Evolutionary conservation across 2,113 vertebrate genomes (phyloP).

Genomic region (Dicerorhinus sumatrensis): DNA sequence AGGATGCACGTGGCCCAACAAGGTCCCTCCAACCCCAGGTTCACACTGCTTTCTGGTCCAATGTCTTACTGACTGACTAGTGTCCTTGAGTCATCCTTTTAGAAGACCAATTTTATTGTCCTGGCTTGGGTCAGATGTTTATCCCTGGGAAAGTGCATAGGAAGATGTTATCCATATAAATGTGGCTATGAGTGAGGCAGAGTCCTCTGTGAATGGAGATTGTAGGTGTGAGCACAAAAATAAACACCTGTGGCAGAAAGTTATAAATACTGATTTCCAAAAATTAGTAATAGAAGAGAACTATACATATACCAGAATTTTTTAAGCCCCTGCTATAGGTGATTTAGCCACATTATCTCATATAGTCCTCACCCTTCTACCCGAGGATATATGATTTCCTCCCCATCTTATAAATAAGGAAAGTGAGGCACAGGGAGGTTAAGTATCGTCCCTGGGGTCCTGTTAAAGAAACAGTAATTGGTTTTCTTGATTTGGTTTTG

Average conservation of each 20-base stretch:
- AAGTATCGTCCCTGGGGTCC: not conserved
- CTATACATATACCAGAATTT: not conserved
- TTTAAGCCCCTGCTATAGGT: not conserved
- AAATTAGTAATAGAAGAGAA: not conserved
- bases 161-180: not conserved
- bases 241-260: not conserved
- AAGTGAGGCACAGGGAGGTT: not conserved
- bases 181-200: not conserved
- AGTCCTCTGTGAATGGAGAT: not conserved
- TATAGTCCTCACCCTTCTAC: not conserved
- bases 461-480: not conserved
- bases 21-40: not conserved
- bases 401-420: not conserved
- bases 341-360: not conserved
- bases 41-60: not conserved
- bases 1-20: not conserved
- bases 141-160: not conserved
- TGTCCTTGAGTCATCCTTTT: not conserved
- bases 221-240: not conserved
- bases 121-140: not conserved
- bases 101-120: not conserved
- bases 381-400: not conserved
- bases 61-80: not conserved
- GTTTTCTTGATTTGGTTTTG: not conserved
- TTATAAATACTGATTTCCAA: conserved; percentile 9